These are phyloP conservation scores for Drosophila setosimentum DNA, from an alignment of 2,888 invertebrate species.

Conservation along the genomic window DNA sequence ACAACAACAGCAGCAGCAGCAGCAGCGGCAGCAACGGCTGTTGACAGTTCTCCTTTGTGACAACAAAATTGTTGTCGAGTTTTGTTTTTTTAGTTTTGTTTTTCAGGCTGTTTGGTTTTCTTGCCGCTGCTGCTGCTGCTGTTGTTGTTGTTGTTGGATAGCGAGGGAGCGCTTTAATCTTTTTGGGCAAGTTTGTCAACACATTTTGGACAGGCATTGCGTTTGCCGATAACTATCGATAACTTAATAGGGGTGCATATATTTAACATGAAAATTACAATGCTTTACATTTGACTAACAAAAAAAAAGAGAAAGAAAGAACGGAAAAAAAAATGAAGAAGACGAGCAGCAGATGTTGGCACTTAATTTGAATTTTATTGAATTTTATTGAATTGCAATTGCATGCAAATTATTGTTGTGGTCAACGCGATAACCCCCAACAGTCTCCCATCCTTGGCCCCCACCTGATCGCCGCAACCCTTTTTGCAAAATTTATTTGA, in stretches of 20 bases:
- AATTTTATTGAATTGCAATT: slow-evolving; percentile 76
- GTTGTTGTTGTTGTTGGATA: not conserved
- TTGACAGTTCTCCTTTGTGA: slow-evolving; percentile 76
- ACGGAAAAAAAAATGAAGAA: not conserved
- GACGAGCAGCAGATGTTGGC: slow-evolving; percentile 39
- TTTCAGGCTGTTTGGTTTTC: slow-evolving; percentile 5
- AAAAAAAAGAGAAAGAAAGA: not conserved
- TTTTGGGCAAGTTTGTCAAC: slow-evolving; percentile 71
- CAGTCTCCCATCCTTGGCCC: not conserved
- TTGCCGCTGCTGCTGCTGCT: not conserved
- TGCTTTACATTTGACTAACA: slow-evolving; percentile 33
- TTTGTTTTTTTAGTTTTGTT: slow-evolving; percentile 26
- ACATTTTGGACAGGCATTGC: slow-evolving; percentile 61
- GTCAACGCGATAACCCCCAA: slow-evolving; percentile 1
- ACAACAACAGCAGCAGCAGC: slow-evolving; percentile 18
- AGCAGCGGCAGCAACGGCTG: slow-evolving; percentile 36
- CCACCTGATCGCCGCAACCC: not conserved
- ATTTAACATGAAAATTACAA: slow-evolving; percentile 46
- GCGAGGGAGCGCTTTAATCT: slow-evolving; percentile 46
- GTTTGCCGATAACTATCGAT: slow-evolving; percentile 63
- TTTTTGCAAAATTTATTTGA: slow-evolving; percentile 75
- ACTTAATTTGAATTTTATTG: slow-evolving; percentile 74
- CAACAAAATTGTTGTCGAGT: slow-evolving; percentile 74
- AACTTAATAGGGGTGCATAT: slow-evolving; percentile 55
- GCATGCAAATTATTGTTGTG: slow-evolving; percentile 63